Conservation (phyloP, 2,888 invertebrate genomes). For the Ischnus inquisitorius region DNA sequence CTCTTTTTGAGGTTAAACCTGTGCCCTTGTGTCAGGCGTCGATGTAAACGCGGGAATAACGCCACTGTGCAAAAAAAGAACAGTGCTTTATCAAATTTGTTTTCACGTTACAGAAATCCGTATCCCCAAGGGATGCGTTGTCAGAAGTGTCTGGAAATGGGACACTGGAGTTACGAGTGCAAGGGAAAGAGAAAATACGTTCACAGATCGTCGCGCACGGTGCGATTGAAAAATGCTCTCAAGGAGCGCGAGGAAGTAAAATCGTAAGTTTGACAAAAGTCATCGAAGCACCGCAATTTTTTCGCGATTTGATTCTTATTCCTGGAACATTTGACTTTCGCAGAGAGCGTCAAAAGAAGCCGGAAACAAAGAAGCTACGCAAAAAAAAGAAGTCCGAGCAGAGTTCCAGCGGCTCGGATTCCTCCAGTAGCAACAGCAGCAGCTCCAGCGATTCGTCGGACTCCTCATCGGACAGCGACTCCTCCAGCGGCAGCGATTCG, state of each 20-base stretch:
- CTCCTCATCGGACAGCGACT: conserved; percentile 80
- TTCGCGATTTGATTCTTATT: background rate
- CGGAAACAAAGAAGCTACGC: conserved; percentile 65
- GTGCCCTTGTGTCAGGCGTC: background rate
- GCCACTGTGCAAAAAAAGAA: background rate
- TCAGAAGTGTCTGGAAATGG: conserved; percentile 96
- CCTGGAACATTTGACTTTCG: conserved; percentile 37
- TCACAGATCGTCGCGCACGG: conserved; percentile 93
- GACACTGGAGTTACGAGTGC: conserved; percentile 98
- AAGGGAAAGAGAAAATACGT: conserved; percentile 95
- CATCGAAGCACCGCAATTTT: background rate
- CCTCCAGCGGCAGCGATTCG: conserved; percentile 78
- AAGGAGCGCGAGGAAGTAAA: conserved; percentile 86
- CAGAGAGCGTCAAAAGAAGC: conserved; percentile 69
- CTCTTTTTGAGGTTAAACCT: background rate
- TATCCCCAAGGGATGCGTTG: conserved; percentile 93
- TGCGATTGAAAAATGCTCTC: conserved; percentile 90
- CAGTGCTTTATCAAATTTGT: conserved; percentile 6
- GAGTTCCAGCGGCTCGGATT: conserved; percentile 75
- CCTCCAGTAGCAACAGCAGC: conserved; percentile 69
- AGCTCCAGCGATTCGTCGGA: conserved; percentile 73
- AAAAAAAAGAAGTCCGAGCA: conserved; percentile 74
- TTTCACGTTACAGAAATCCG: conserved; percentile 76
- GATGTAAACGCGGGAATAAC: background rate
- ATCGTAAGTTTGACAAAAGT: conserved; percentile 71